Evolutionary conservation across 2,888 invertebrate genomes (phyloP).

Genomic region (Drosophila cracens): DNA sequence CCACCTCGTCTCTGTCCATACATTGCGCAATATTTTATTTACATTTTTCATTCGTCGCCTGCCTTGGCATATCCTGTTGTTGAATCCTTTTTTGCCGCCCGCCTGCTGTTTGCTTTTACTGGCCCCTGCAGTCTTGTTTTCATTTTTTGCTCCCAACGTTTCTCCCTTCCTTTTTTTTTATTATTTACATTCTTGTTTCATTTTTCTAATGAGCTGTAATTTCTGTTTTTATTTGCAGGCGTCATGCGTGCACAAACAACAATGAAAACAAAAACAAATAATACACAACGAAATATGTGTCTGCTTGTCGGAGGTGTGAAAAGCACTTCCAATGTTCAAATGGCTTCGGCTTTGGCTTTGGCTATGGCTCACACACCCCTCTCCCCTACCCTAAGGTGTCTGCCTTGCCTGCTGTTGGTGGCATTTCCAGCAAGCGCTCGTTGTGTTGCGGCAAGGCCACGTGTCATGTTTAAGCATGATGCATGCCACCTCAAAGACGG

Average conservation of each 20-base stretch:
- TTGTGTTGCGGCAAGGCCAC: constrained; percentile 39
- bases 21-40: constrained; percentile 76
- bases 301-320: constrained; percentile 66
- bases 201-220: constrained; percentile 83
- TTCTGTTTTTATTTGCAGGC: constrained; percentile 82
- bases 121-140: constrained; percentile 42
- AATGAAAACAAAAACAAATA: constrained; percentile 20
- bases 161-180: constrained; percentile 38
- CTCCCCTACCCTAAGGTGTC: background rate
- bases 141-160: constrained; percentile 16
- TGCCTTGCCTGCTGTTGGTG: constrained; percentile 4
- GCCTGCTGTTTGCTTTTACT: constrained; percentile 74
- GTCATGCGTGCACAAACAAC: constrained; percentile 75
- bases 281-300: constrained; percentile 27
- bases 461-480: constrained; percentile 18
- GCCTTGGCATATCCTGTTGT: constrained; percentile 69
- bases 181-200: constrained; percentile 81
- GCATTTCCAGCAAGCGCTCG: constrained; percentile 4
- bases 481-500: constrained; percentile 32
- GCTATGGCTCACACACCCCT: background rate
- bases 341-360: constrained; percentile 26
- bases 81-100: constrained; percentile 73
- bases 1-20: constrained; percentile 24
- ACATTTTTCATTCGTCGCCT: constrained; percentile 77
- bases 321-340: constrained; percentile 77